phyloP scores from a whole-genome alignment of 2,888 invertebrate genomes.

The Deilephila elpenor region DNA sequence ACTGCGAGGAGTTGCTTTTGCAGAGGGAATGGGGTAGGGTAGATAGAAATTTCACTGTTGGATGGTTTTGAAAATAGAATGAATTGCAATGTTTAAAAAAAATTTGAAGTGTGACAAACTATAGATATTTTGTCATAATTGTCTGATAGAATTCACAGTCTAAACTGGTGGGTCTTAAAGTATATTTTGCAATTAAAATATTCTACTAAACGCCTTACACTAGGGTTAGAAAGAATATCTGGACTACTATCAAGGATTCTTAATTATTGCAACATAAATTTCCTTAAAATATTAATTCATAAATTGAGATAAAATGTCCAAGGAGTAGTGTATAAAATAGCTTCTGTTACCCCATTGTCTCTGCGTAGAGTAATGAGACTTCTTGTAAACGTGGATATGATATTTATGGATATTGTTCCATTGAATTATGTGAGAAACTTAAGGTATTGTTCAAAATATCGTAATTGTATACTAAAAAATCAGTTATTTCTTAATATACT shows the following conservation, averaged over 20 bases:
- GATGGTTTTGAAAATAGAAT: background rate
- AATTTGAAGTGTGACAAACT: too few relatives aligned
- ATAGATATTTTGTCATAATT: too few relatives aligned
- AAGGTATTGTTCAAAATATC: slow-evolving; percentile 18
- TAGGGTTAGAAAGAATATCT: too few relatives aligned
- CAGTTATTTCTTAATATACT: background rate
- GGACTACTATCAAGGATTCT: too few relatives aligned
- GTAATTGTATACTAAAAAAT: background rate
- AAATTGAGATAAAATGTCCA: background rate
- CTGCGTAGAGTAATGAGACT: slow-evolving; percentile 7
- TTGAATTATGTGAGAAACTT: background rate
- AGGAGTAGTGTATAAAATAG: background rate
- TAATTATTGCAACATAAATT: too few relatives aligned
- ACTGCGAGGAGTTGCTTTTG: slow-evolving; percentile 22
- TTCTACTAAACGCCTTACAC: too few relatives aligned
- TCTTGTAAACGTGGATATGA: slow-evolving; percentile 28
- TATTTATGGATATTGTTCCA: slow-evolving; percentile 37
- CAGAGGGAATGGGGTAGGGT: background rate
- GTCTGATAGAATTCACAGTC: too few relatives aligned
- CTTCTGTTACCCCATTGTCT: slow-evolving; percentile 1
- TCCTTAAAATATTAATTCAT: too few relatives aligned
- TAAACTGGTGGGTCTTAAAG: too few relatives aligned
- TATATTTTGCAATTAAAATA: too few relatives aligned
- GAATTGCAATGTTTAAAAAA: too few relatives aligned
- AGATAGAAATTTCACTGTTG: background rate